These are phyloP conservation scores for Aphidius ervi DNA, from an alignment of 1,140 invertebrate genomes.

Conservation along the genomic window DNA sequence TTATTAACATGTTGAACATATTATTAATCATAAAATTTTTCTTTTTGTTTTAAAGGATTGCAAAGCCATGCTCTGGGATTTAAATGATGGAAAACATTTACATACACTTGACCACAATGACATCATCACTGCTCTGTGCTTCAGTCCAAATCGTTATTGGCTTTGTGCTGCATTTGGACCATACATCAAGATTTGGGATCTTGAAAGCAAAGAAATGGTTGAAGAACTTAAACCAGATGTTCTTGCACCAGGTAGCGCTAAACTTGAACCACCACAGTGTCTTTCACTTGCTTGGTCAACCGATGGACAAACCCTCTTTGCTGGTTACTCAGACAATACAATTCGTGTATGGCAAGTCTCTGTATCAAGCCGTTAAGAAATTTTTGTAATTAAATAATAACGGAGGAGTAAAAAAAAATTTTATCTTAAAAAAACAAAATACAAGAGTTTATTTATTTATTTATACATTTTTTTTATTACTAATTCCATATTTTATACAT, in stretches of 20 bases:
- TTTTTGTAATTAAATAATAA: slow-evolving; percentile 26
- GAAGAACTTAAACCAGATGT: slow-evolving; percentile 97
- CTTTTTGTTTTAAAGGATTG: slow-evolving; percentile 68
- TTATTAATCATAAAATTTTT: slow-evolving; percentile 13
- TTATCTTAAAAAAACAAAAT: slow-evolving; percentile 30
- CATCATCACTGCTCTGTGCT: slow-evolving; percentile 96
- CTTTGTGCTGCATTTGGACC: slow-evolving; percentile 99
- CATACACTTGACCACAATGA: slow-evolving; percentile 99
- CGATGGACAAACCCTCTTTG: slow-evolving; percentile 98
- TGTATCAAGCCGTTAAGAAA: slow-evolving; percentile 65
- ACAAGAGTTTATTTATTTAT: neutral
- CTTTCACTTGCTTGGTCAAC: slow-evolving; percentile 98
- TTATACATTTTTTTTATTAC: slow-evolving; percentile 4
- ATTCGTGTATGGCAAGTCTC: slow-evolving; percentile 99
- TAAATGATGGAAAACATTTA: slow-evolving; percentile 99
- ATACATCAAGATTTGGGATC: slow-evolving; percentile 99
- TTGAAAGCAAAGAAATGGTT: slow-evolving; percentile 99
- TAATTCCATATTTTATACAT: slow-evolving; percentile 26
- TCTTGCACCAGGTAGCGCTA: slow-evolving; percentile 64
- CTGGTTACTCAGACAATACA: slow-evolving; percentile 97
- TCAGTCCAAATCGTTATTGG: slow-evolving; percentile 99
- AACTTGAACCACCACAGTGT: slow-evolving; percentile 91
- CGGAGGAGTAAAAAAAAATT: slow-evolving; percentile 17
- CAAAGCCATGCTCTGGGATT: slow-evolving; percentile 99
- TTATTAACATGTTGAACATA: slow-evolving; percentile 9